A percentile compares a stretch with the other conserved stretches of the same genome.
These are phyloP conservation scores for Axis porcinus DNA, from an alignment of 2,113 vertebrate genomes.

Conservation along the genomic window DNA sequence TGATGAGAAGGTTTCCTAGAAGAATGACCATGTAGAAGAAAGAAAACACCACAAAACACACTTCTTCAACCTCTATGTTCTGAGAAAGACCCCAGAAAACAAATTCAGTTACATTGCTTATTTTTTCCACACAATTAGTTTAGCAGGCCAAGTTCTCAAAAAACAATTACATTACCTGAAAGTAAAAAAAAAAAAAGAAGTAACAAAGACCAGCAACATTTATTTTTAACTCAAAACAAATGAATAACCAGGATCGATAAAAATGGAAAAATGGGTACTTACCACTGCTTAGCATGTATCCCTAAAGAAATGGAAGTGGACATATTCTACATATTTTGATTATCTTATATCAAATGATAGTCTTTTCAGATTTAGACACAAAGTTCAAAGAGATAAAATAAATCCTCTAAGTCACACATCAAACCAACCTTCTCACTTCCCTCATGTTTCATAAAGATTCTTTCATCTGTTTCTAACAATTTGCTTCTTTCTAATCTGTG, in stretches of 20 bases:
- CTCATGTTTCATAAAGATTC: not conserved
- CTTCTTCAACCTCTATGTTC: not conserved
- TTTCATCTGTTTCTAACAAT: not conserved
- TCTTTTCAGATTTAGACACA: not conserved
- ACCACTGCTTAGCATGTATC: not conserved
- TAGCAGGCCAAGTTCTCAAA: not conserved
- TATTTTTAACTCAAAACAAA: not conserved
- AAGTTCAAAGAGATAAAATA: not conserved
- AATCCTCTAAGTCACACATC: not conserved
- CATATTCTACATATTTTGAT: not conserved
- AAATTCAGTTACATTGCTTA: conserved; percentile 47
- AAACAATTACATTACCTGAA: not conserved
- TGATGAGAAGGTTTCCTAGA: conserved; percentile 54
- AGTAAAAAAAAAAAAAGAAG: not conserved
- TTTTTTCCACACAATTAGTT: not conserved
- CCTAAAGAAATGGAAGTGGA: not conserved
- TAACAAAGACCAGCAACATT: not conserved
- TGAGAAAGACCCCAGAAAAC: conserved; percentile 47
- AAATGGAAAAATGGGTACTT: not conserved
- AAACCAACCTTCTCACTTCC: not conserved
- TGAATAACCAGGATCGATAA: rapidly evolving
- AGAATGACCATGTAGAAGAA: conserved; percentile 43
- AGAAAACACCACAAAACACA: conserved; percentile 38
- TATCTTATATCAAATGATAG: not conserved
- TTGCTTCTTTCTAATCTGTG: not conserved